Conservation (phyloP, 1,140 invertebrate genomes). For the Dermatophagoides farinae region DNA sequence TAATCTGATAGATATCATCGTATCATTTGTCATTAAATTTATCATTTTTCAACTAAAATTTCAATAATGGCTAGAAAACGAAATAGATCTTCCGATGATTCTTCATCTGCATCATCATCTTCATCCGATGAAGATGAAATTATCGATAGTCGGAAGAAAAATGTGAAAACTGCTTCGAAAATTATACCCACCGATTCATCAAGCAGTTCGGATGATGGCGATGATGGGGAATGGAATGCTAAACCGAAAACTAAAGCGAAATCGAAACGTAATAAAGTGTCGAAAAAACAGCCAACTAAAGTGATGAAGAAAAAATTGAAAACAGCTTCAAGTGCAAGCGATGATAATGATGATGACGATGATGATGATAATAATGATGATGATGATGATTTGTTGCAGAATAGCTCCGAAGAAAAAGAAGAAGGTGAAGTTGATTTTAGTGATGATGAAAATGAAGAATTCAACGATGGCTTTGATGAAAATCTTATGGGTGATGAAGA, state of each 20-base stretch:
- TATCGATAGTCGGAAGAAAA: background rate
- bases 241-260: background rate
- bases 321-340: background rate
- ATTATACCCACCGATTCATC: background rate
- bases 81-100: background rate
- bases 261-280: background rate
- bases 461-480: conserved; percentile 74
- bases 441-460: conserved; percentile 30
- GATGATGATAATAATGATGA: background rate
- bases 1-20: no score
- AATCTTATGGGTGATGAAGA: conserved; percentile 92
- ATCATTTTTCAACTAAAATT: no score
- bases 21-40: no score
- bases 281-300: conserved; percentile 3
- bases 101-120: background rate
- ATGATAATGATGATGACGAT: background rate
- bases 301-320: background rate
- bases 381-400: background rate
- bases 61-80: conserved; percentile 1
- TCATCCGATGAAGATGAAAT: background rate
- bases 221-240: conserved; percentile 13
- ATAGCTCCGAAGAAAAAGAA: background rate
- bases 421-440: conserved; percentile 8
- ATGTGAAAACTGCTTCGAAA: background rate
- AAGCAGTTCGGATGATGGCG: conserved; percentile 11